Evolutionary conservation across 2,888 invertebrate species (phyloP), one percentile per base, ranked within the genome.

Genomic region (Danaus chrysippus): DNA sequence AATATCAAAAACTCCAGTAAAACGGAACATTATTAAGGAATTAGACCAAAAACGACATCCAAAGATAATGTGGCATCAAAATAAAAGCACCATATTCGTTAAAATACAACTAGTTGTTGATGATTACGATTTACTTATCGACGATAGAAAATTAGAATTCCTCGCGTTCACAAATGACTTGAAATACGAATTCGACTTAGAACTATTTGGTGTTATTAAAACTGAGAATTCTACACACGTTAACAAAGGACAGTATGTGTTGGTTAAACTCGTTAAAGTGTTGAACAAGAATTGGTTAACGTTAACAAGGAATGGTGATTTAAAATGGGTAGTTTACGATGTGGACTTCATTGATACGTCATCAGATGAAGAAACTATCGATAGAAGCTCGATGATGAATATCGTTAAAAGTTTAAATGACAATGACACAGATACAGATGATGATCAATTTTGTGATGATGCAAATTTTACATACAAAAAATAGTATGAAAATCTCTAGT

Each of bases 261-360:
- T 77, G 17, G 77, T 91, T 0, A 81, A 74, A 34, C 58, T 91
- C 9, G 56, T 15, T 1, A 88, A 89, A 71, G 52, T 85, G 9
- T 67, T 84, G 46, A 66, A 74, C 0, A 83, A 69, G 3, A 83
- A 77, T 42, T 91, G 91, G 91, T 56, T 82, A 9, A 77, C 76
- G 0, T 68, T 91, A 23, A 78, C 81, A 0, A 83, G 71, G 65
- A 78, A 79, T 17, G 66, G 67, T 3, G 65, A 66, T 1, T 64
- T 78, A 0, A 87, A 84, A 61, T 89, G 88, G 85, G 86, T 91
- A 17, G 73, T 77, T 0, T 90, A 87, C 62, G 89, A 89, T 44
- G 70, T 81, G 0, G 86, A 88, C 49, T 72, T 74, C 12, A 76
- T 89, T 49, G 81, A 83, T 9, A 74, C 77, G 0, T 83, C 84